Evolutionary conservation across 53 echinoderm and acorn worm species (phyloP).

Genomic region (Antedon mediterranea): DNA sequence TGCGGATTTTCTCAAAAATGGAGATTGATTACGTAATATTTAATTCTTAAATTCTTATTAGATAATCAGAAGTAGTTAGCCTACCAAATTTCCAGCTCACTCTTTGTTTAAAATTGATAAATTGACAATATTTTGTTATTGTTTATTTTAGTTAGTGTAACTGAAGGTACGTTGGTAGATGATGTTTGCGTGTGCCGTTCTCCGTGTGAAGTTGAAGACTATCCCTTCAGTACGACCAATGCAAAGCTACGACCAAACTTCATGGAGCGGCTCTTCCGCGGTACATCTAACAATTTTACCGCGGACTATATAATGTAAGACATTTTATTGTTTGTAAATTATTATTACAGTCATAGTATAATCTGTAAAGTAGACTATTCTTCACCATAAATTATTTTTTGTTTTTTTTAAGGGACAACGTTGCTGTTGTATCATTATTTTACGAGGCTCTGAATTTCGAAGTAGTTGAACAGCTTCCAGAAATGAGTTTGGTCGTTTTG

Average conservation of each 20-base stretch:
- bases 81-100: too few relatives aligned
- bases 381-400: too few relatives aligned
- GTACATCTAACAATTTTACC: conserved; percentile 21
- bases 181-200: conserved; percentile 33
- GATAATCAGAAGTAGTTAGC: too few relatives aligned
- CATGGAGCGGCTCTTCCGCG: conserved; percentile 21
- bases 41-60: too few relatives aligned
- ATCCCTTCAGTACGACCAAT: conserved; percentile 34
- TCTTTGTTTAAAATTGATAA: too few relatives aligned
- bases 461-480: conserved; percentile 53
- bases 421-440: conserved; percentile 51
- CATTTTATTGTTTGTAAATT: too few relatives aligned
- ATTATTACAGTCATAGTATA: too few relatives aligned
- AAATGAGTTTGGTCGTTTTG: conserved; percentile 34
- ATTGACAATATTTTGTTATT: neutral
- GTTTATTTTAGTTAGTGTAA: neutral
- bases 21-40: too few relatives aligned
- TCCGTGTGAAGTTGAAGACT: conserved; percentile 45
- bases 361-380: too few relatives aligned
- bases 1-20: too few relatives aligned
- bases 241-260: conserved; percentile 32
- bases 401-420: conserved; percentile 38
- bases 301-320: conserved; percentile 31
- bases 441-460: conserved; percentile 77
- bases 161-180: neutral